Evolutionary conservation across 37 sponge, comb jelly and placozoan genomes (phyloP), one percentile per base, ranked within the genome.

Genomic region (Halichondria panicea): DNA sequence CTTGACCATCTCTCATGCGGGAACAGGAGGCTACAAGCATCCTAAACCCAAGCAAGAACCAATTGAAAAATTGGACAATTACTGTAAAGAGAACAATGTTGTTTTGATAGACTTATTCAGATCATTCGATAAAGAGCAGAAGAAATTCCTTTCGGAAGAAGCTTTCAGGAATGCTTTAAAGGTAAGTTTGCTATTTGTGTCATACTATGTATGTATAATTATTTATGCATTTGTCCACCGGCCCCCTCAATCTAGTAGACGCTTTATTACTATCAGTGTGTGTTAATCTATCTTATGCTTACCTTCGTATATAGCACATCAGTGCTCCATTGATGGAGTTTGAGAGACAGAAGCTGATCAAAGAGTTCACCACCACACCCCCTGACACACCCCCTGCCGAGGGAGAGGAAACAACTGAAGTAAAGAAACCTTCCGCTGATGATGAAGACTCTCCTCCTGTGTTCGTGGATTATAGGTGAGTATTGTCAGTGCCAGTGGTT

Each of bases 271-370:
- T 1, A 18, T 24, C 12, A 43, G 61, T 32, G 22, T 6, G 55
- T 15, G 32, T 28, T 11, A 64, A 19, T 22, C 48, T 46, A 25
- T 2, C 3, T 50, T 7, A n/a, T 37, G 33, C 18, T 37, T 63
- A 27, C 61, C 63, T 44, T 35, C 41, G 30, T 61, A 6, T 38
- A 24, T 31, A 88, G 89, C 84, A 82, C 50, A 82, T 83, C 35
- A 81, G 76, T 66, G 77, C 82, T 37, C 87, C 87, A 38, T 40
- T 91, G 83, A 77, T 80, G 71, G 83, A 82, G 32, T 76, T 76
- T 70, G 87, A 91, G 45, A 62, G 86, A 63, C 61, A 43, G 38
- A 75, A 86, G 32, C 61, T 91, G 53, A 76, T 91, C 48, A 77
- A 76, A 40, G 48, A 84, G 74, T 79, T 84, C 50, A 67, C 80